Evolutionary conservation across 1,140 invertebrate species (phyloP), one percentile per base, ranked within the genome.

Genomic region (Drosophila navojoa): DNA sequence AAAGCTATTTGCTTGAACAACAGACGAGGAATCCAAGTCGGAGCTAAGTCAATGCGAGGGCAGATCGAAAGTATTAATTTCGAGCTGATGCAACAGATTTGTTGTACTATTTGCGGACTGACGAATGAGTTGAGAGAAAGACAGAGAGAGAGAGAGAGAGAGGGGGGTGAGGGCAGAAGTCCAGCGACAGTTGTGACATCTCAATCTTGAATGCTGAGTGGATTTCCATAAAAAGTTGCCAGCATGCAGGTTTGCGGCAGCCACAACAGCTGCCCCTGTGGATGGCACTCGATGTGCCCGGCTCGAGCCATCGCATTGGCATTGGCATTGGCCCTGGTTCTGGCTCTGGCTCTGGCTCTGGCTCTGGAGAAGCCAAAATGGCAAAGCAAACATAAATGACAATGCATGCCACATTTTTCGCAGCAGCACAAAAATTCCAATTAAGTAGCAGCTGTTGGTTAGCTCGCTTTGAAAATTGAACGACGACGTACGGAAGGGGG

Each of bases 371-470:
- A 55, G 71, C 32, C 59, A 66, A 54, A 59, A 66, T 67, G 35
- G 47, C 62, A 68, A 67, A 61, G 60, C 71, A 77, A 77, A 77
- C 66, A 77, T 70, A 77, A 77, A 77, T 77, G 75, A 77, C 75
- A 77, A 77, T 77, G 75, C 75, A 72, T 81, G 71, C 55, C 82
- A 68, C 75, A 81, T 73, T 87, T 76, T 75, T 85, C 49, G 61
- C 50, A 64, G 68, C 67, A 71, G 52, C 61, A 77, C 50, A 80
- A 87, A 81, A 73, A 71, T 87, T 86, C 71, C 76, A 86, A 86
- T 86, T 86, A 87, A 77, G 79, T 81, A 79, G 82, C 82, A 87
- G 76, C 82, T 86, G 81, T 66, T 87, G 60, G 63, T 62, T 62
- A 60, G 62, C 81, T 80, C 62, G 77, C 74, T 71, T 71, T 62